Percentiles rank a stretch among this genome's conserved stretches.
These are phyloP conservation scores for Pristiophorus japonicus DNA, from an alignment of 2,113 vertebrate species.

Conservation along the genomic window DNA sequence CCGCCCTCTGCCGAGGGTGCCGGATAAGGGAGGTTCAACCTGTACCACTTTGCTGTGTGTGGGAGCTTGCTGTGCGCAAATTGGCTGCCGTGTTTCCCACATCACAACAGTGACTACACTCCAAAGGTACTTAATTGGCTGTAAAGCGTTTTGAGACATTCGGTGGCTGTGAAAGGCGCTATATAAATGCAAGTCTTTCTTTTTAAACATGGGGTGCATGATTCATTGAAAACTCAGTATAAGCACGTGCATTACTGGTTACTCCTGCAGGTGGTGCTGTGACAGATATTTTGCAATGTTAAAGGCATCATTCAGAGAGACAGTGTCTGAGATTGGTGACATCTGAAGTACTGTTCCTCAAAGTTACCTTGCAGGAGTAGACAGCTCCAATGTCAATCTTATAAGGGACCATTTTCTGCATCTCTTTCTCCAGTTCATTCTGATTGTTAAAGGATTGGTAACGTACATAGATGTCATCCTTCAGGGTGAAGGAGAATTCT, in stretches of 20 bases:
- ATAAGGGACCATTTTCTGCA: slow-evolving; percentile 84
- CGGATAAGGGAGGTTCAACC: too few species aligned
- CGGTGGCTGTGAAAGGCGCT: too few species aligned
- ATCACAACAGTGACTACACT: too few species aligned
- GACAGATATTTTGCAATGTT: background rate
- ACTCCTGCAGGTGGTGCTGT: background rate
- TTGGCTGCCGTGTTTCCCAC: too few species aligned
- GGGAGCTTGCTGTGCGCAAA: too few species aligned
- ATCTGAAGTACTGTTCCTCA: background rate
- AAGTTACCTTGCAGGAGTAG: slow-evolving; percentile 78
- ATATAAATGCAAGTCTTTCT: too few species aligned
- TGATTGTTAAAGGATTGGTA: slow-evolving; percentile 86
- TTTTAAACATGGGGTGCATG: too few species aligned
- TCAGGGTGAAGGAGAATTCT: slow-evolving; percentile 93
- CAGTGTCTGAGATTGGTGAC: background rate
- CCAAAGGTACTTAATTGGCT: too few species aligned
- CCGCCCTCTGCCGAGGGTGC: too few species aligned
- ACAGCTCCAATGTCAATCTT: slow-evolving; percentile 92
- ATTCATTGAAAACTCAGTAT: background rate
- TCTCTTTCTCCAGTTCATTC: slow-evolving; percentile 86
- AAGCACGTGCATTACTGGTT: background rate
- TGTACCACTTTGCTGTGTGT: too few species aligned
- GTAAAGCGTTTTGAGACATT: too few species aligned
- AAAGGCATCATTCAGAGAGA: background rate
- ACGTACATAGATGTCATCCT: slow-evolving; percentile 86